Conservation (phyloP, 2,888 invertebrate genomes). For the Dyspetes luteomarginatus region DNA sequence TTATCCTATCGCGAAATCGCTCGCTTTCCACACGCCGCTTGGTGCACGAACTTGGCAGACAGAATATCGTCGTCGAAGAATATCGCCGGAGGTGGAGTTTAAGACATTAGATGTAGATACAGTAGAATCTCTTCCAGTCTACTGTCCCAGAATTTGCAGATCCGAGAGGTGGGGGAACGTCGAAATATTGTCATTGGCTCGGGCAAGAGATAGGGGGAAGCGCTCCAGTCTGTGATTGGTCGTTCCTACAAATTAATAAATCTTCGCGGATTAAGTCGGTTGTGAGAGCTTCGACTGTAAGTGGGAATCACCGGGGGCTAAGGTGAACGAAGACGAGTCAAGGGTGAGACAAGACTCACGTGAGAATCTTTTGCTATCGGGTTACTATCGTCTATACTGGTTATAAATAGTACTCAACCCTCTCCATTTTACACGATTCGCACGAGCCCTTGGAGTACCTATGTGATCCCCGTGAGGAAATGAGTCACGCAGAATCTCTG, state of each 20-base stretch:
- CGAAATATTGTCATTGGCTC: no score
- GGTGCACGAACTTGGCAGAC: not conserved
- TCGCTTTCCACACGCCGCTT: not conserved
- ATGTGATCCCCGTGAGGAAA: not conserved
- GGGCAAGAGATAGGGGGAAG: no score
- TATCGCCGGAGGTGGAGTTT: not conserved
- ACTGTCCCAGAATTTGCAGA: no score
- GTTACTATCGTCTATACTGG: not conserved
- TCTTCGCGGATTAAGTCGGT: no score
- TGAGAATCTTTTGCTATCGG: not conserved
- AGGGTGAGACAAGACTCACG: constrained; percentile 6
- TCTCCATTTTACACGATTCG: not conserved
- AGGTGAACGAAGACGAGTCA: not conserved
- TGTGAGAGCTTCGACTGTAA: not conserved
- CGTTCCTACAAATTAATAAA: no score
- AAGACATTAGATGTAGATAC: no score
- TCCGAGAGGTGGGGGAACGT: no score
- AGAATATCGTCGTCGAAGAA: not conserved
- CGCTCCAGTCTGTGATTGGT: no score
- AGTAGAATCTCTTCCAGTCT: no score
- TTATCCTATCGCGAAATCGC: not conserved
- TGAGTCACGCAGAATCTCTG: not conserved
- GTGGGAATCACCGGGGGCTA: not conserved
- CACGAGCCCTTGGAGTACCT: not conserved
- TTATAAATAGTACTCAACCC: not conserved